Percentiles rank a stretch among this genome's conserved stretches.
phyloP scores from a whole-genome alignment of 2,888 invertebrate genomes.

The Rhagium mordax region DNA sequence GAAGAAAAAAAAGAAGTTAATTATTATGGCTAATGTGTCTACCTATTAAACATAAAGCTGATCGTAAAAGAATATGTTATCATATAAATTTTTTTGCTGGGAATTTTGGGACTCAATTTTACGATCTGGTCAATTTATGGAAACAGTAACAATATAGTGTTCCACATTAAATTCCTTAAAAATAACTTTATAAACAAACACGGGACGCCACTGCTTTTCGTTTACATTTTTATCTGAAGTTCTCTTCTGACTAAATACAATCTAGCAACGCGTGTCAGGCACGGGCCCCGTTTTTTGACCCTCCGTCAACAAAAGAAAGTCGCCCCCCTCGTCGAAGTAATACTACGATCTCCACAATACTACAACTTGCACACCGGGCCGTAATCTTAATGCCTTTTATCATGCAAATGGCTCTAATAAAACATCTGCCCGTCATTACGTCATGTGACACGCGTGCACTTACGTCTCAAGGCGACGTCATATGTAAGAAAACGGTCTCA shows the following conservation, averaged over 20 bases:
- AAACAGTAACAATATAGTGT: no score
- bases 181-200: not conserved
- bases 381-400: conserved; percentile 70
- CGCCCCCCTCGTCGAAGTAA: conserved; percentile 60
- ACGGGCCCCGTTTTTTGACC: conserved; percentile 69
- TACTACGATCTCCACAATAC: conserved; percentile 60
- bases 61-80: no score
- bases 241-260: conserved; percentile 66
- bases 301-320: conserved; percentile 67
- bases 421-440: conserved; percentile 65
- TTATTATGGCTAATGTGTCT: no score
- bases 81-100: no score
- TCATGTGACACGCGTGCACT: conserved; percentile 58
- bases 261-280: conserved; percentile 68
- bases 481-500: conserved; percentile 68
- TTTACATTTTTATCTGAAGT: conserved; percentile 64
- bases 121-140: no score
- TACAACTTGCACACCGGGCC: conserved; percentile 65
- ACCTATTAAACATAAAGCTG: no score
- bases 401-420: conserved; percentile 65
- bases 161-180: no score
- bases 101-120: no score
- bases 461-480: conserved; percentile 61
- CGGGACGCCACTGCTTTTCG: conserved; percentile 61
- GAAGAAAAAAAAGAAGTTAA: no score